These are phyloP conservation scores for Anableps anableps DNA, from an alignment of 2,797 vertebrate genomes.

Conservation along the genomic window DNA sequence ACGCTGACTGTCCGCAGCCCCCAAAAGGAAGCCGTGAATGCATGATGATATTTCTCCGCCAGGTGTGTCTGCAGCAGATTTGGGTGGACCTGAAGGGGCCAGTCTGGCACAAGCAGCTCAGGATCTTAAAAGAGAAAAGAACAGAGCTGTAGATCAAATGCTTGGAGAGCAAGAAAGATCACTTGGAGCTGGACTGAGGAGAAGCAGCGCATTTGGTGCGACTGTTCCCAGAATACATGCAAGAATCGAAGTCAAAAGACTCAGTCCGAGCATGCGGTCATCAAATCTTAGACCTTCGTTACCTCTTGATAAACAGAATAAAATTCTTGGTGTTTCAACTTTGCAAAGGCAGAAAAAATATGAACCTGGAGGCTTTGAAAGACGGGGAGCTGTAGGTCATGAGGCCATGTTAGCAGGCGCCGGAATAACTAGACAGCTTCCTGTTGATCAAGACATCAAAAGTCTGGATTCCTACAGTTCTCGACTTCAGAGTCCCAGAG, in stretches of 20 bases:
- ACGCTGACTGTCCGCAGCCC: constrained; percentile 24
- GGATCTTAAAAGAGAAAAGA: constrained; percentile 56
- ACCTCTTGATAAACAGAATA: constrained; percentile 25
- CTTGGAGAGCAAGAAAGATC: constrained; percentile 21
- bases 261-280: constrained; percentile 21
- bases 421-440: constrained; percentile 20
- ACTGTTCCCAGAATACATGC: constrained; percentile 35
- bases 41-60: constrained; percentile 72
- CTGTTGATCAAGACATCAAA: constrained; percentile 36
- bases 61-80: constrained; percentile 70
- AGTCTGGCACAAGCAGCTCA: constrained; percentile 53
- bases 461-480: constrained; percentile 9
- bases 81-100: constrained; percentile 61
- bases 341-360: constrained; percentile 19
- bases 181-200: constrained; percentile 34
- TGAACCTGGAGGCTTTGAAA: constrained; percentile 13
- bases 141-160: constrained; percentile 33
- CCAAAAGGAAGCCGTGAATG: constrained; percentile 48
- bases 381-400: constrained; percentile 4
- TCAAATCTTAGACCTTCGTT: constrained; percentile 24
- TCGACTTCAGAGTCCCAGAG: constrained; percentile 25
- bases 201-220: not conserved
- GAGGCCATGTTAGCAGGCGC: constrained; percentile 25
- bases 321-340: constrained; percentile 25
- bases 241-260: constrained; percentile 30